Evolutionary conservation across 2,797 vertebrate genomes (phyloP).

Genomic region (Menidia menidia): DNA sequence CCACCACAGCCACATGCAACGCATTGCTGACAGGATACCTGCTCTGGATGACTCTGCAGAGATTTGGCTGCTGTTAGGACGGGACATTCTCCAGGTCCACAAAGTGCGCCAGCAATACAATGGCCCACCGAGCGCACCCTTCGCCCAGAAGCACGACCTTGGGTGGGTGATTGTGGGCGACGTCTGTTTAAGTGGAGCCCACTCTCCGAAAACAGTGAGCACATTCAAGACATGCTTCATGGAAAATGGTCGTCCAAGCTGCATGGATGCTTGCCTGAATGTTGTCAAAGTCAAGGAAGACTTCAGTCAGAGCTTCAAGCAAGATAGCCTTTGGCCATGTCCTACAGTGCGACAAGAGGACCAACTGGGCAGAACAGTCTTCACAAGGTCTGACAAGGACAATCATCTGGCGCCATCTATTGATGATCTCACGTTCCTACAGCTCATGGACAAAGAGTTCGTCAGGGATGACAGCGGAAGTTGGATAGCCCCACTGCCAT

Average conservation of each 20-base stretch:
- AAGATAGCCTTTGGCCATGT: no score
- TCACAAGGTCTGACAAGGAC: neutral
- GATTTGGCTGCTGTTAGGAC: neutral
- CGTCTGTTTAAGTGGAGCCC: neutral
- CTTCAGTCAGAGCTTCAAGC: neutral
- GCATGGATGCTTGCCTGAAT: no score
- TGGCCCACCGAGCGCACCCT: neutral
- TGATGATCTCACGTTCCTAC: no score
- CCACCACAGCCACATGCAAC: conserved; percentile 1
- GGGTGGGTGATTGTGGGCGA: conserved; percentile 1
- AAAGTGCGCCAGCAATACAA: neutral
- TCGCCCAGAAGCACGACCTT: conserved; percentile 14
- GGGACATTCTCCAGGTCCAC: neutral
- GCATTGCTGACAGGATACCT: conserved; percentile 1
- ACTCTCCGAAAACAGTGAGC: no score
- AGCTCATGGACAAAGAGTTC: neutral
- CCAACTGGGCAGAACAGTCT: neutral
- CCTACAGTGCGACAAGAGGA: neutral
- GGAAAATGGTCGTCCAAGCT: no score
- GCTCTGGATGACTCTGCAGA: conserved; percentile 3
- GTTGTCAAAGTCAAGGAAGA: neutral
- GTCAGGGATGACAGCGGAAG: neutral
- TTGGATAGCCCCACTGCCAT: neutral
- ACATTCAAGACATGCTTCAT: neutral
- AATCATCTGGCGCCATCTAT: no score